Conservation (phyloP, 2,888 invertebrate species). For the Pristionchus entomophagus region DNA sequence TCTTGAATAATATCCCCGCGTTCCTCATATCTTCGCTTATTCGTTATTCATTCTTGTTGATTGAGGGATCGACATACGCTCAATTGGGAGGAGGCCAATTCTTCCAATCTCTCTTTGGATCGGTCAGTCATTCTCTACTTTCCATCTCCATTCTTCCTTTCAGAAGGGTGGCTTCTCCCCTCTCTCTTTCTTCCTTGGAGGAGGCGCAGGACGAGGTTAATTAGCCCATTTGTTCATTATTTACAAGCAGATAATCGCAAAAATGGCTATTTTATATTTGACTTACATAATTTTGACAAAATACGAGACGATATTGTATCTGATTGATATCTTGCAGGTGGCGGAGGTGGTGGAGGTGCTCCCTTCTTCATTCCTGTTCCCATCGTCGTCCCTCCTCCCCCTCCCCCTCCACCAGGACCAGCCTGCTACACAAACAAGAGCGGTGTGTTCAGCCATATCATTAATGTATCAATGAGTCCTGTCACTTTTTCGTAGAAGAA, state of each 20-base stretch:
- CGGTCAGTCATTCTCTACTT: slow-evolving; percentile 47
- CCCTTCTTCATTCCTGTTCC: slow-evolving; percentile 66
- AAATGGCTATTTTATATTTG: no score
- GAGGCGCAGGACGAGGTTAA: slow-evolving; percentile 44
- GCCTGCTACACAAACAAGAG: slow-evolving; percentile 66
- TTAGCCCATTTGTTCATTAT: slow-evolving; percentile 58
- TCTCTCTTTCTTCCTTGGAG: slow-evolving; percentile 58
- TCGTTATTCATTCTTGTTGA: neutral
- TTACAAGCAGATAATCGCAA: no score
- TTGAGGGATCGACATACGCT: slow-evolving; percentile 52
- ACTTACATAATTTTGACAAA: no score
- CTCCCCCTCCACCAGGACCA: slow-evolving; percentile 67
- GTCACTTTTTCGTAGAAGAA: no score
- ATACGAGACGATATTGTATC: no score
- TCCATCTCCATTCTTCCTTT: slow-evolving; percentile 13
- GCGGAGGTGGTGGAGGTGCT: slow-evolving; percentile 50
- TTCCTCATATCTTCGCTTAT: neutral
- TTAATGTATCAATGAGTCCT: no score
- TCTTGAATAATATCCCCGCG: neutral
- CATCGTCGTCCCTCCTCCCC: slow-evolving; percentile 67
- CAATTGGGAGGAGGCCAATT: slow-evolving; percentile 61
- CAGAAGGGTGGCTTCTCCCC: slow-evolving; percentile 60
- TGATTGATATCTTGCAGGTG: neutral
- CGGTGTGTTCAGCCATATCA: neutral
- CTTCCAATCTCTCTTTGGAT: slow-evolving; percentile 60